These are phyloP conservation scores for Megaptera novaeangliae DNA, from an alignment of 2,113 vertebrate genomes.

Conservation along the genomic window DNA sequence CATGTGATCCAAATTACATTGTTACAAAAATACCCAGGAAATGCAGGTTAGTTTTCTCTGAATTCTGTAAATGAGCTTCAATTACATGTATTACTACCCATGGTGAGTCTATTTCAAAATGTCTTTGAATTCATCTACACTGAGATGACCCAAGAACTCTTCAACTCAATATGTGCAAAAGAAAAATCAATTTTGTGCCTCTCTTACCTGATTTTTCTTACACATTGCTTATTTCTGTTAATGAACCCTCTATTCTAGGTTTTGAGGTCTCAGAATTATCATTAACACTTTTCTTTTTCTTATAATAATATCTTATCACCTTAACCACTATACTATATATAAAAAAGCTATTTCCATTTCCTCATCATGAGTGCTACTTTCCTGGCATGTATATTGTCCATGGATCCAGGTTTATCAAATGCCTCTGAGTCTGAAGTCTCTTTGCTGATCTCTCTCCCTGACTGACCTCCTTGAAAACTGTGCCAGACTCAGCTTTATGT, in stretches of 20 bases:
- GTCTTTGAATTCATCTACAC: slow-evolving; percentile 13
- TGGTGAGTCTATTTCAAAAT: slow-evolving; percentile 38
- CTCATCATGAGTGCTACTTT: neutral
- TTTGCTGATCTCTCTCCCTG: neutral
- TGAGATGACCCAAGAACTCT: slow-evolving; percentile 4
- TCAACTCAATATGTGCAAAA: neutral
- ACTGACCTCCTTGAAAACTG: neutral
- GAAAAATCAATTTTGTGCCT: neutral
- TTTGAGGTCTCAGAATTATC: neutral
- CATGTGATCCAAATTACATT: slow-evolving; percentile 34
- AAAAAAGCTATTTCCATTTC: neutral
- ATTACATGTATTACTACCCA: slow-evolving; percentile 22
- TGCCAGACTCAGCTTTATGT: neutral
- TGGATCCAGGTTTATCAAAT: neutral
- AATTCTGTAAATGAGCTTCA: slow-evolving; percentile 48
- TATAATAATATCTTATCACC: neutral
- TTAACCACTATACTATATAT: neutral
- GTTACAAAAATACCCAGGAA: slow-evolving; percentile 48
- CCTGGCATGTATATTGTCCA: neutral
- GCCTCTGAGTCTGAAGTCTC: neutral
- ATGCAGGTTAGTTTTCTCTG: neutral
- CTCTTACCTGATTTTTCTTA: neutral
- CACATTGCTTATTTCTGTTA: neutral
- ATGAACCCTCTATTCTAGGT: neutral
- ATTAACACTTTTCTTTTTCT: neutral